phyloP scores from a whole-genome alignment of 2,797 vertebrate genomes.

The Coendou prehensilis region DNA sequence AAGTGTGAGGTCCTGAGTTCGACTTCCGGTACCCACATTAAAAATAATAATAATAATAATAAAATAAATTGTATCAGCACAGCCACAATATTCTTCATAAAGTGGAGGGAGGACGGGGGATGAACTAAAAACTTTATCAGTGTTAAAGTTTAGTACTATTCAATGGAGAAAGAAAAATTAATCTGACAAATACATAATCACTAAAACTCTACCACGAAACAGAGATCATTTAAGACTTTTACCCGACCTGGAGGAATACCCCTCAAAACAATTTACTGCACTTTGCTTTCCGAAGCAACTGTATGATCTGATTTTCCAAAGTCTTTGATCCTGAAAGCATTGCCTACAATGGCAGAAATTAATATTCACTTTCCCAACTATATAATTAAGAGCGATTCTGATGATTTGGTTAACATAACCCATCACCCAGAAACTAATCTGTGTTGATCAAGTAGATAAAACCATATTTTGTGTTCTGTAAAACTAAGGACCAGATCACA shows the following conservation, averaged over 20 bases:
- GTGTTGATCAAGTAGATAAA: slow-evolving; percentile 30
- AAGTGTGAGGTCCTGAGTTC: no score
- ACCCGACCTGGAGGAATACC: slow-evolving; percentile 32
- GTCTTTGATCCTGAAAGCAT: slow-evolving; percentile 24
- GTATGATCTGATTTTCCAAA: slow-evolving; percentile 63
- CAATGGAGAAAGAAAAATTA: slow-evolving; percentile 21
- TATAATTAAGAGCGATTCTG: slow-evolving; percentile 36
- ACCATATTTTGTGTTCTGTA: slow-evolving; percentile 6
- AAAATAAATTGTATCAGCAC: not conserved
- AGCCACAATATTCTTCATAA: slow-evolving; percentile 3
- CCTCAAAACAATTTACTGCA: slow-evolving; percentile 36
- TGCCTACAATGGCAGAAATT: slow-evolving; percentile 6
- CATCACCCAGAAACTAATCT: slow-evolving; percentile 2
- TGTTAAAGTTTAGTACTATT: not conserved
- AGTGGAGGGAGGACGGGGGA: not conserved
- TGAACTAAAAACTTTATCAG: not conserved
- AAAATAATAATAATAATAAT: no score
- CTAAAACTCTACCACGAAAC: not conserved
- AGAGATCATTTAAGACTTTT: slow-evolving; percentile 8
- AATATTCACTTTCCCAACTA: slow-evolving; percentile 1
- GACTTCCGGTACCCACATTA: no score
- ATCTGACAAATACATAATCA: slow-evolving; percentile 20
- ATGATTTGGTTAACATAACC: slow-evolving; percentile 49
- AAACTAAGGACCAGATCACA: slow-evolving; percentile 22
- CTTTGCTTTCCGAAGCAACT: slow-evolving; percentile 43